phyloP scores from a whole-genome alignment of 2,888 invertebrate species.

The Chalcis sispes region DNA sequence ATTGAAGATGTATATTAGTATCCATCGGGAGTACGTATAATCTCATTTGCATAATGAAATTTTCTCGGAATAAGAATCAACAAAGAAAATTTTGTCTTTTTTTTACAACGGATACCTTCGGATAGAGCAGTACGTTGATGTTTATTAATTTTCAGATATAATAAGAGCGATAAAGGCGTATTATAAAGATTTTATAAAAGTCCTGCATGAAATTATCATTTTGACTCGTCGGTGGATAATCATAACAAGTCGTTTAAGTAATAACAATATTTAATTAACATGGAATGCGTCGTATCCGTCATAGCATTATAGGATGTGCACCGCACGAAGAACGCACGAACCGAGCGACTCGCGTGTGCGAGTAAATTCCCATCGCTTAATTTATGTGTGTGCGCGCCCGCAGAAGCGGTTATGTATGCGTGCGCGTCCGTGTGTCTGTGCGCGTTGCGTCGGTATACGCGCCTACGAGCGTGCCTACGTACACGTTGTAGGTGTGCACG shows the following conservation, averaged over 20 bases:
- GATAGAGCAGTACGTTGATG: too few species aligned
- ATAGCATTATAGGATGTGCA: conserved; percentile 39
- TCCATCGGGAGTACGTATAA: too few species aligned
- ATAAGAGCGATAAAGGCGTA: conserved; percentile 10
- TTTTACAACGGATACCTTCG: too few species aligned
- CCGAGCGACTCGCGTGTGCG: conserved; percentile 52
- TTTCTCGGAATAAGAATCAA: too few species aligned
- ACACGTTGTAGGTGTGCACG: neutral
- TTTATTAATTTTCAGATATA: conserved; percentile 3
- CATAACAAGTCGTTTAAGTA: conserved; percentile 57
- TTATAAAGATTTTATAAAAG: conserved; percentile 34
- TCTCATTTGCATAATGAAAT: too few species aligned
- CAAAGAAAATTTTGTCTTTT: too few species aligned
- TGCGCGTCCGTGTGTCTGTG: neutral
- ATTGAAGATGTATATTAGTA: too few species aligned
- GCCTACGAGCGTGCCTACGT: neutral
- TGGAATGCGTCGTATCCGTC: conserved; percentile 52
- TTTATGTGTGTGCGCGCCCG: conserved; percentile 63
- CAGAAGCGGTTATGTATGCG: conserved; percentile 40
- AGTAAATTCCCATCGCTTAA: conserved; percentile 71
- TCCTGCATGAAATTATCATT: conserved; percentile 34
- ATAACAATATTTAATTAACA: conserved; percentile 58
- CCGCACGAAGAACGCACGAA: conserved; percentile 23
- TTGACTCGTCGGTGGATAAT: conserved; percentile 22
- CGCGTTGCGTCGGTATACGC: neutral